These are phyloP conservation scores for Euzophera pinguis DNA, from an alignment of 2,888 invertebrate genomes.

Conservation along the genomic window DNA sequence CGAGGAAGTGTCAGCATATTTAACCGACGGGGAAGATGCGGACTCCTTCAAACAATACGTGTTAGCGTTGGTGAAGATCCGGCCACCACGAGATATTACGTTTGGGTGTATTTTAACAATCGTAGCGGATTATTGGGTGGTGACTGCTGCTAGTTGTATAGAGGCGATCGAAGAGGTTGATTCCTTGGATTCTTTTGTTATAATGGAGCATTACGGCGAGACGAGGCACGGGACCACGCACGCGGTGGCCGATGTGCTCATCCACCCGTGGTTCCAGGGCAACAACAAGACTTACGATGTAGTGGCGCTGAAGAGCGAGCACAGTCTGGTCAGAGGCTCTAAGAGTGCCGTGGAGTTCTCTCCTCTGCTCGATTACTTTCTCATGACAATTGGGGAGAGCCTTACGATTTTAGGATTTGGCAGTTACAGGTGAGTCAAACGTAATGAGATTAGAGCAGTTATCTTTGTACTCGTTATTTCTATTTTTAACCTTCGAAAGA, in stretches of 20 bases:
- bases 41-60: constrained; percentile 31
- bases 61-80: constrained; percentile 51
- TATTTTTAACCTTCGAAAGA: too few species aligned
- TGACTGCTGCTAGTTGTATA: constrained; percentile 65
- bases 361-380: constrained; percentile 39
- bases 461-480: too few species aligned
- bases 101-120: constrained; percentile 60
- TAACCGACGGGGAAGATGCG: constrained; percentile 32
- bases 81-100: constrained; percentile 38
- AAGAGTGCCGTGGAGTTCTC: constrained; percentile 30
- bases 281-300: constrained; percentile 43
- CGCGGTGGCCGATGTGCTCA: constrained; percentile 39
- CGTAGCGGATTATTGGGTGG: constrained; percentile 45
- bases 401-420: constrained; percentile 53
- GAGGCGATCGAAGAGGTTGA: constrained; percentile 59
- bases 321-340: constrained; percentile 23
- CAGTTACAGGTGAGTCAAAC: constrained; percentile 41
- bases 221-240: constrained; percentile 30
- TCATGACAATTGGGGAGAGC: constrained; percentile 51
- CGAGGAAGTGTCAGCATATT: background rate
- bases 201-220: constrained; percentile 44
- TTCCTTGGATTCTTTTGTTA: constrained; percentile 53
- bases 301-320: constrained; percentile 44
- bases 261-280: constrained; percentile 53
- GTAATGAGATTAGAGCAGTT: too few species aligned